Base-by-base conservation (phyloP, 2,113 vertebrate genomes). In the Thomomys bottae region DNA sequence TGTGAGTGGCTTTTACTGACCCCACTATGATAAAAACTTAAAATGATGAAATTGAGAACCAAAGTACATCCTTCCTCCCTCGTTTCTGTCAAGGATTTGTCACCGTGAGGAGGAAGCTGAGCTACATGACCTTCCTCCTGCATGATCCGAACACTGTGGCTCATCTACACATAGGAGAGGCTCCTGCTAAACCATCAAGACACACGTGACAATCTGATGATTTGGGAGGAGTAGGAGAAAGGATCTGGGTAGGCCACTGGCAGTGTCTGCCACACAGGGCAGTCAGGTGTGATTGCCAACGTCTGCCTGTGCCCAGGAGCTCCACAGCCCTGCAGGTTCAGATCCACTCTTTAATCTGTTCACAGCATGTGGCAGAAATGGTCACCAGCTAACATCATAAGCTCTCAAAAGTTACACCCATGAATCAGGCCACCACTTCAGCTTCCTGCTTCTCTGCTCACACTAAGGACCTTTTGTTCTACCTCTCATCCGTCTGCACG, bases 401-500 rank as follows among this genome's bases (percentile, higher is more conserved):
- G 11, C 72, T 64, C 59, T 90, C 34, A 63, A 77, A 78, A 68
- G 54, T 32, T 3, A 36, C 9, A 23, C 79, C 71, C 68, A 26
- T 38, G 20, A 84, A n/a, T n/a, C n/a, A 40, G 70, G 15, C 8
- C 71, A 23, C 64, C 32, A 21, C 36, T 71, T 61, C 68, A 64
- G 36, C 34, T 71, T 38, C 34, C 42, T 61, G 24, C 17, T 40
- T 28, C 34, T 73, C 66, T n/a, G 42, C 57, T 14, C 34, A 71
- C 1, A 0, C 0, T 0, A 8, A 40, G 36, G 42, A 63, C 34
- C 45, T 67, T 40, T 7, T 12, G 26, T 15, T 57, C 49, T 4
- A 7, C 68, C 61, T 70, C 78, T 67, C 42, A 77, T 45, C 63
- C 38, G 23, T 54, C 57, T 70, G 77, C 38, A 72, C 6, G 17